Base-by-base conservation (phyloP, 2,797 vertebrate genomes). In the Chaetophractus vellerosus region DNA sequence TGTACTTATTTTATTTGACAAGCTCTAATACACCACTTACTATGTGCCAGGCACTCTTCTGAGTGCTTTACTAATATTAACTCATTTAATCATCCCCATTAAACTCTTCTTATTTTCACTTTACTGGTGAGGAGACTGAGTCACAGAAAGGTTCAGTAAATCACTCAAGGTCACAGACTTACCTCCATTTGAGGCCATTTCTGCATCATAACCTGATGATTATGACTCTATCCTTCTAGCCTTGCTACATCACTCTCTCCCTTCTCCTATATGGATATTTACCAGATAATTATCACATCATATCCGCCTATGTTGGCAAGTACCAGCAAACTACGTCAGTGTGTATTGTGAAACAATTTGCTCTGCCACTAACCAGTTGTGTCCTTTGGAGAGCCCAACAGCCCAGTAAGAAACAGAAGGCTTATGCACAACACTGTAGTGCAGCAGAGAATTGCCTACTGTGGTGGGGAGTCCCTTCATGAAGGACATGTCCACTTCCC, bases 1-100 rank as follows among this genome's bases (percentile, higher is more conserved):
- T 83, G 18, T 38, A 74, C 50, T 38, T 84, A 83, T 69, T 31
- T 79, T 79, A 66, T 68, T 88, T 91, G 92, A 80, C 45, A 88
- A 79, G 36, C 28, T 26, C 8, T 63, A 28, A 87, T 57, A 9
- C 50, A 18, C 55, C 23, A 76, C 24, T 91, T 83, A 85, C 3
- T 84, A 11, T 24, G 38, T 48, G 11, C 75, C 36, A 21, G 84
- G 38, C 4, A 19, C 28, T 83, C 26, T 93, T 93, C 41, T 80
- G 55, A 83, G 57, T 48, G 18, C 61, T 88, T 95, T 79, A 82
- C 10, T 80, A 55, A 57, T 76, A 84, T 23, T 61, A 28, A 64
- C 78, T 82, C 45, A 92, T 79, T 81, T 82, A 79, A 64, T 59
- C 24, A 64, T 52, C 19, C 69, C 82, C 75, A 94, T 71, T 78